Base-by-base conservation (phyloP, 2,888 invertebrate species). In the Magallana nippona region DNA sequence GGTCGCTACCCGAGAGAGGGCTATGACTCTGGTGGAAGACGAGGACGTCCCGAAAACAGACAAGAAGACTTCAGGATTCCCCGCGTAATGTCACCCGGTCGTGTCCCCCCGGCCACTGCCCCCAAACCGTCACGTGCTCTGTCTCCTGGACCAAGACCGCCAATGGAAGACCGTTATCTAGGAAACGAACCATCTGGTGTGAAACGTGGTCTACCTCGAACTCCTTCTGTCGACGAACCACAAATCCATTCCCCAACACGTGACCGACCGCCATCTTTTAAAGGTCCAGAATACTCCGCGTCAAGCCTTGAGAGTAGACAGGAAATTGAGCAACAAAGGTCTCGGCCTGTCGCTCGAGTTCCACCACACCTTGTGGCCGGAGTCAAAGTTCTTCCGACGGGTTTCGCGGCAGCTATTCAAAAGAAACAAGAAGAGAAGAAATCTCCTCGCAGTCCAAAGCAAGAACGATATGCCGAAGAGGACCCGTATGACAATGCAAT, bases 291-390 rank as follows among this genome's bases (percentile, higher is more conserved):
- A 1, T 92, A 87, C 81, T 92, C 92, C 11, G 88, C 89, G 11
- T 92, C 92, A 10, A 92, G 92, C 85, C 83, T 91, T 3, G 92
- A 92, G 83, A 91, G 91, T 82, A 86, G 92, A 77, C 86, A 88
- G 57, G 88, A 88, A 78, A 84, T 81, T 5, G 87, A 86, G 11
- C 82, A 80, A 55, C 86, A 87, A 27, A 81, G 81, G 17, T 85
- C 87, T 8, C 90, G 90, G 82, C 92, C 92, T 10, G 89, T 92
- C 15, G 92, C 92, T 10, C 92, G 92, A 85, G 92, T 92, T 8
- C 92, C 91, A 0, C 92, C 92, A 1, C 91, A 92, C 82, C 86
- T 91, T 55, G 90, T 91, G 32, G 89, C 89, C 2, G 92, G 92
- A 1, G 89, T 92, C n/a, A 90, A 92, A 71, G 92, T 92, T 0